phyloP scores from a whole-genome alignment of 2,797 vertebrate genomes.

The Cuniculus paca region DNA sequence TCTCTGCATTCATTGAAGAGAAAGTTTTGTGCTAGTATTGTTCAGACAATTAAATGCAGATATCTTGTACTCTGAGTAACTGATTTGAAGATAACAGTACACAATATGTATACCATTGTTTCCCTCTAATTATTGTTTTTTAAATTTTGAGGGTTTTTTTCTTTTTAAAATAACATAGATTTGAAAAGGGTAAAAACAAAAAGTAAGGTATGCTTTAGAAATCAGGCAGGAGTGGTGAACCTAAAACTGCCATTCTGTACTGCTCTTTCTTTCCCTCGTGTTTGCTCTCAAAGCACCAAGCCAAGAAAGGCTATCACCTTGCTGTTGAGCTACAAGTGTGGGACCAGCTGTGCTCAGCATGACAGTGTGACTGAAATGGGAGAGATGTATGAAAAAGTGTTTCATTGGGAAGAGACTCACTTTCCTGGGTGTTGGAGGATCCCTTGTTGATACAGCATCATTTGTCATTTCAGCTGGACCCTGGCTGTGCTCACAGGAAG shows the following conservation, averaged over 20 bases:
- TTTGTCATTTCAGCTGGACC: neutral
- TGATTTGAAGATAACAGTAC: no score
- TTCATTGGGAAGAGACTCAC: neutral
- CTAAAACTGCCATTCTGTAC: neutral
- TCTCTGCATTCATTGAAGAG: no score
- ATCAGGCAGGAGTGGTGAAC: neutral
- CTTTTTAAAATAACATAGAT: no score
- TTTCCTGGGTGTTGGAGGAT: neutral
- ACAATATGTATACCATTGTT: no score
- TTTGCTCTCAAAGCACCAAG: constrained; percentile 4
- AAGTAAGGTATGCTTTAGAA: neutral
- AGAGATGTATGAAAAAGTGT: constrained; percentile 59
- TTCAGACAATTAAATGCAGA: no score
- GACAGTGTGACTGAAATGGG: neutral
- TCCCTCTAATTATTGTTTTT: no score
- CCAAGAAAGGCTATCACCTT: neutral
- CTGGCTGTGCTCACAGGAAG: neutral
- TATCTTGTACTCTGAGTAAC: no score
- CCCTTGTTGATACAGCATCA: neutral
- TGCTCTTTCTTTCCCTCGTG: neutral
- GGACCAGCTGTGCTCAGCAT: neutral
- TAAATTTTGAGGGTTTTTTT: no score
- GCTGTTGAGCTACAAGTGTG: neutral
- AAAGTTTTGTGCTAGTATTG: no score
- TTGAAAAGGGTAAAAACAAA: constrained; percentile 6